Base-by-base conservation (phyloP, 1,140 invertebrate species). In the Stegodyphus dumicola region DNA sequence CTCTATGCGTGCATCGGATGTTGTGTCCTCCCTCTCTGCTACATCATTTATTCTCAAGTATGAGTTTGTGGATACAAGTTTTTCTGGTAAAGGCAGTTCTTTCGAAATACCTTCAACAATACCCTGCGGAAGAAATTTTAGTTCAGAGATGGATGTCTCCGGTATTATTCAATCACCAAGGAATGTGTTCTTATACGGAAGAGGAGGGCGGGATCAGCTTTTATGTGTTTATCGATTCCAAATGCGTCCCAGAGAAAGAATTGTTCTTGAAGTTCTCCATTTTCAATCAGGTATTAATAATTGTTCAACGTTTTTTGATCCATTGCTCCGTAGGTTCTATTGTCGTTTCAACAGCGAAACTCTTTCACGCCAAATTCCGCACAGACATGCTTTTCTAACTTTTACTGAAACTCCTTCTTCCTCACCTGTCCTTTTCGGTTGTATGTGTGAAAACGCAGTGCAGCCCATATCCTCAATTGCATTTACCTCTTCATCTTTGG, bases 401-500 rank as follows among this genome's bases (percentile, higher is more conserved):
- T 85, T 85, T 7, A 56, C 66, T 4, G 81, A 75, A 67, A 56
- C 73, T 91, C 95, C 17, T 92, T 93, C 6, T 91, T 93, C 85
- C 94, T 95, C 89, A 95, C 94, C 88, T 90, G 93, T 93, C 54
- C 94, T 95, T 2, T 33, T 83, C 7, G 77, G 77, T 13, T 87
- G 86, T 10, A 60, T 87, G 6, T 87, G 86, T 15, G 71, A 65
- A 52, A 77, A 54, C 6, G 48, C 51, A 5, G 2, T 49, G 13
- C 11, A 48, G 18, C 52, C 33, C 6, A 92, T 18, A 94, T 90
- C 92, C 17, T 95, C 87, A 17, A 87, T 95, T 88, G 94, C 94
- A 83, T 94, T 96, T 88, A 94, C 94, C 80, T 96, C 95, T 0
- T 93, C 93, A 4, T 92, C 94, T 51, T 93, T 94, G 80, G 93